Base-by-base conservation (phyloP, 2,888 invertebrate genomes). In the Hydraecia micacea region DNA sequence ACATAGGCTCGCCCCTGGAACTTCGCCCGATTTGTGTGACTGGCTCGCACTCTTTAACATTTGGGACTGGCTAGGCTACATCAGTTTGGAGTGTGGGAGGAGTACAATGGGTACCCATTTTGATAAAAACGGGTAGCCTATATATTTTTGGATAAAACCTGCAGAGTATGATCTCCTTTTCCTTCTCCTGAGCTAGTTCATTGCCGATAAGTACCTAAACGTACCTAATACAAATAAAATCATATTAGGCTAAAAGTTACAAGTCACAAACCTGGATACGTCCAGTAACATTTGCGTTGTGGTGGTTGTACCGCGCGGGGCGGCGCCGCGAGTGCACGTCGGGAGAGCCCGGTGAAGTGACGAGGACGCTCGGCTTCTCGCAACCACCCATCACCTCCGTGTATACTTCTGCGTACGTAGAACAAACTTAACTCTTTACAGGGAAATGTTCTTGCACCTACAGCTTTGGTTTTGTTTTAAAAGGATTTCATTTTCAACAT, bases 261-360 rank as follows among this genome's bases (percentile, higher is more conserved):
- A 36, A 58, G 18, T 62, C 9, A 82, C 94, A 88, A 91, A 98
- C 98, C 97, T 98, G 98, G 91, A 99, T 97, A 85, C 98, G 97
- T 73, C 99, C 99, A 84, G 98, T 98, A 80, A 99, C 98, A 94
- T 98, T 97, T 66, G 97, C 97, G 93, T 97, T 98, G 87, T 95
- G 95, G 80, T 97, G 97, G 86, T 91, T 93, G 79, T 97, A 97
- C 28, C 97, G 93, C 82, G 94, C 91, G 62, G 97, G 95, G 74
- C 95, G 95, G 71, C 97, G 95, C 85, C 97, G 95, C 92, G 97
- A 95, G 93, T 98, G 98, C 87, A 98, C 97, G 93, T 99, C 99
- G 25, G 99, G 99, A 80, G 99, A 99, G 66, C 99, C 99, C 13
- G 99, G 99, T 88, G 99, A 99, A 89, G 99, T 99, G 91, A 99